Base-by-base conservation (phyloP, 1,140 invertebrate species). In the Leguminivora glycinivorella region DNA sequence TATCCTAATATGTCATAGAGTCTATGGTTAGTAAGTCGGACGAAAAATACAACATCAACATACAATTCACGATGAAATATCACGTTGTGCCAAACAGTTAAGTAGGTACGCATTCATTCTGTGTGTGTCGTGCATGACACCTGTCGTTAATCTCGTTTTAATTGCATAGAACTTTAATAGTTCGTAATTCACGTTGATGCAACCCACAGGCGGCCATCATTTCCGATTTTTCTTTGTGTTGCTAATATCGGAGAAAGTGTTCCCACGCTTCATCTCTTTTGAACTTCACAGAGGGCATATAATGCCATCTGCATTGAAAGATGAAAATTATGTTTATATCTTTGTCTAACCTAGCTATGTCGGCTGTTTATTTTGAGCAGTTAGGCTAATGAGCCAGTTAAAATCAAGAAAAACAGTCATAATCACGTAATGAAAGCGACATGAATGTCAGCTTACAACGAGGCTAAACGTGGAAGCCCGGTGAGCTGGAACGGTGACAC, bases 211-310 rank as follows among this genome's bases (percentile, higher is more conserved):
- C 29, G 6, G 58, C n/a, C 4, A 3, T 63, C 26, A 63, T 63
- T 63, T 63, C 58, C 58, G 26, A 63, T 63, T 63, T 63, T 31
- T 6, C 47, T 52, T 63, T 63, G 58, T 63, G 58, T 29, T 5
- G 58, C 25, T 63, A 34, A 63, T 73, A 63, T 72, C 24, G 52
- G 75, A 71, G 79, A 76, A 76, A 80, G 78, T 78, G 29, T 79
- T 79, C 79, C 68, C 77, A 81, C 77, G 77, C 66, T 76, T 69
- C 63, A 72, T 31, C 76, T 78, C n/a, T 56, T 73, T 75, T 56
- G 67, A 22, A 56, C n/a, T 22, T n/a, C 26, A 70, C 31, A 34
- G 66, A 67, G 2, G 60, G 17, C 56, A 67, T 69, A 60, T 17
- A 47, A 47, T 17, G 14, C 14, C 14, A 47, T n/a, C 43, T n/a